Percentiles rank a stretch among this genome's conserved stretches.
phyloP scores from a whole-genome alignment of 2,113 vertebrate species.

The Leptobrachium ailaonicum region DNA sequence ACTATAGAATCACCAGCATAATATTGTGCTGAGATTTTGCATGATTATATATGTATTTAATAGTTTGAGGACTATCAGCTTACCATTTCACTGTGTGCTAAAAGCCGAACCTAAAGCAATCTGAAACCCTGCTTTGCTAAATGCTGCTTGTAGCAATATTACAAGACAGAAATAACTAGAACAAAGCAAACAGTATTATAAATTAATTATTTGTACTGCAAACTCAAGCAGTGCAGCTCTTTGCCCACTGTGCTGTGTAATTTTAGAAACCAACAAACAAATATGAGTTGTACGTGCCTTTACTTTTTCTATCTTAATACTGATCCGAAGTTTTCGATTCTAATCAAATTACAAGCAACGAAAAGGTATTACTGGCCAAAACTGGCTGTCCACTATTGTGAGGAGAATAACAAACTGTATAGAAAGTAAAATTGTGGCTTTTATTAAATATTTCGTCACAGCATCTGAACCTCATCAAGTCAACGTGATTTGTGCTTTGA shows the following conservation, averaged over 20 bases:
- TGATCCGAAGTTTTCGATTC: no score
- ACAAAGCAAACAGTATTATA: conserved; percentile 44
- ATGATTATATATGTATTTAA: conserved; percentile 14
- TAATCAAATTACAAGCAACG: no score
- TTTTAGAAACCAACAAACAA: neutral
- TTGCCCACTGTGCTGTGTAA: conserved; percentile 15
- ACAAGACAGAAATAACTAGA: conserved; percentile 19
- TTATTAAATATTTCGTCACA: no score
- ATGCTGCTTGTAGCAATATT: conserved; percentile 41
- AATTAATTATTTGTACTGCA: conserved; percentile 41
- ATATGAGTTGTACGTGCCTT: no score
- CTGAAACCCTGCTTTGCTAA: conserved; percentile 35
- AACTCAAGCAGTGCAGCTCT: conserved; percentile 27
- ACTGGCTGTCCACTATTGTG: no score
- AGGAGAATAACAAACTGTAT: no score
- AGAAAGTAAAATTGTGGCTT: no score
- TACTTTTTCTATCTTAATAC: no score
- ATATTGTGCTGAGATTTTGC: neutral
- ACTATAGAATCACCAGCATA: conserved; percentile 14
- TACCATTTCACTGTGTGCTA: conserved; percentile 28
- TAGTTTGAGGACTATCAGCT: conserved; percentile 31
- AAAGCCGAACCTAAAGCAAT: conserved; percentile 34
- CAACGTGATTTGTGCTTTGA: no score
- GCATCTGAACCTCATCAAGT: no score
- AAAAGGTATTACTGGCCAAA: no score